Evolutionary conservation across 2,888 invertebrate species (phyloP), one percentile per base, ranked within the genome.

Genomic region (Venusia cambrica): DNA sequence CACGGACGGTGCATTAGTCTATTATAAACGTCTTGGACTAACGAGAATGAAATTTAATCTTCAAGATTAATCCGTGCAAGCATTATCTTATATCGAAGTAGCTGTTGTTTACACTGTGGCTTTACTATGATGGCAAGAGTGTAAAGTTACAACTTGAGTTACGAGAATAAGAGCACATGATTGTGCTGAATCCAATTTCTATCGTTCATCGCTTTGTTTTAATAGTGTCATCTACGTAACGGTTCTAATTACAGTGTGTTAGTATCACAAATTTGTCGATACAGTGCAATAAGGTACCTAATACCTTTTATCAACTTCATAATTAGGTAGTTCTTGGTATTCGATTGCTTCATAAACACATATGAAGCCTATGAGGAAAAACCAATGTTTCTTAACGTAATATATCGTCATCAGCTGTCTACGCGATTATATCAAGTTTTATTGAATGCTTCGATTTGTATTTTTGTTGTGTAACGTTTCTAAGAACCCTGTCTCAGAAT

Each of bases 41-140:
- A 24, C 39, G 22, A 38, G 49, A 45, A 48, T 30, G 50, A 33
- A 51, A 51, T 39, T 29, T 19, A 34, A 50, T 47, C 38, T 31
- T 17, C 16, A 9, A 32, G 24, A 41, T 42, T 32, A 47, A 15
- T 21, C 26, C 22, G 29, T 10, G 30, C 33, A 33, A 33, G 27
- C 30, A 26, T 25, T 18, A 17, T 8, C 5, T 14, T 10, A 5
- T 16, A 14, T 11, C 8, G 31, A 18, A 22, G 17, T 24, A 24
- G 11, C 10, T 24, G 15, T 18, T 24, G 13, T 32, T 16, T 17
- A 25, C 2, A 19, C 11, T 26, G 10, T 10, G 7, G 25, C 6
- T 14, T 25, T 11, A 19, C 21, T 15, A 12, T 12, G 16, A 8
- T 22, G n/a, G 17, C 32, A 33, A 19, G 15, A 20, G 42, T 38